These are phyloP conservation scores for Dryobota labecula DNA, from an alignment of 2,888 invertebrate genomes.

Conservation along the genomic window DNA sequence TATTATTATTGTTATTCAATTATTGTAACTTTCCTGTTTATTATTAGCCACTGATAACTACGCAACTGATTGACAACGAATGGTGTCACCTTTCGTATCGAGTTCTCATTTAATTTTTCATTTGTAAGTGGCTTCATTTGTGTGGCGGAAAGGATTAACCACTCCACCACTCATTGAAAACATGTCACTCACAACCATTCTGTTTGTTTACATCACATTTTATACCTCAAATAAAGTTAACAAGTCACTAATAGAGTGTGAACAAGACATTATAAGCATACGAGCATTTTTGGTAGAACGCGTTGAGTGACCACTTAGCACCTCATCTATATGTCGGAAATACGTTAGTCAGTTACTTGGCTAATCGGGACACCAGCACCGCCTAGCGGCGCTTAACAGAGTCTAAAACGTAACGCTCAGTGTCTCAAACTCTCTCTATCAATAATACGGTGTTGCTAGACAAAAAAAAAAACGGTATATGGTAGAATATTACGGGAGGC, in stretches of 20 bases:
- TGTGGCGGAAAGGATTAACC: too few relatives aligned
- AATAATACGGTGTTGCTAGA: too few relatives aligned
- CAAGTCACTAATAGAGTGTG: slow-evolving; percentile 42
- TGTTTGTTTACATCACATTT: neutral
- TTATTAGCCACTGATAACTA: slow-evolving; percentile 12
- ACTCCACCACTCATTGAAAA: too few relatives aligned
- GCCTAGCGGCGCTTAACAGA: too few relatives aligned
- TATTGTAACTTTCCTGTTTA: slow-evolving; percentile 42
- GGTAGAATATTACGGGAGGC: too few relatives aligned
- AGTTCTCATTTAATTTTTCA: neutral
- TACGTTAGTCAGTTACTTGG: too few relatives aligned
- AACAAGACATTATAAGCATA: slow-evolving; percentile 25
- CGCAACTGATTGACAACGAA: neutral
- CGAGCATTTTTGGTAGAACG: neutral
- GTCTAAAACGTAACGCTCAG: too few relatives aligned
- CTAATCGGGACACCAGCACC: too few relatives aligned
- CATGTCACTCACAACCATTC: neutral
- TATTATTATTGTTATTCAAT: slow-evolving; percentile 8
- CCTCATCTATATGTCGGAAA: too few relatives aligned
- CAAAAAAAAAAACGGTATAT: too few relatives aligned
- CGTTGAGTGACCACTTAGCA: slow-evolving; percentile 24
- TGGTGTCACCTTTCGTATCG: slow-evolving; percentile 10
- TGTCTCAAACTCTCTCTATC: too few relatives aligned
- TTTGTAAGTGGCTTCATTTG: too few relatives aligned
- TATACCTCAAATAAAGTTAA: slow-evolving; percentile 14